Evolutionary conservation across 2,113 vertebrate genomes (phyloP).

Genomic region (Meriones unguiculatus): DNA sequence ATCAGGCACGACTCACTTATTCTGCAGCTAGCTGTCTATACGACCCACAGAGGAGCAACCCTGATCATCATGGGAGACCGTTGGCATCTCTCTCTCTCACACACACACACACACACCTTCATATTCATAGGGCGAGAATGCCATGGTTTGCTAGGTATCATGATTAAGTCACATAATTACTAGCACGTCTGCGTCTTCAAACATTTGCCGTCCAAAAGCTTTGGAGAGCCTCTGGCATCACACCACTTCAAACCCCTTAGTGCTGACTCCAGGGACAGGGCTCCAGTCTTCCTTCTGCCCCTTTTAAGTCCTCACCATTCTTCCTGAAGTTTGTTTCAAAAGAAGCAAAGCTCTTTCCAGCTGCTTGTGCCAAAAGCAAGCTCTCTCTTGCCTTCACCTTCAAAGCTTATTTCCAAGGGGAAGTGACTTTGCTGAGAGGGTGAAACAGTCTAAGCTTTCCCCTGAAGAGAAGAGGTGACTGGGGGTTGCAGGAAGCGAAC

Average conservation of each 20-base stretch:
- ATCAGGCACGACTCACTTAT: background rate
- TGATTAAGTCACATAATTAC: background rate
- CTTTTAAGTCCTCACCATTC: slow-evolving; percentile 50
- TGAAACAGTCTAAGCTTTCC: background rate
- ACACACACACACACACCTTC: background rate
- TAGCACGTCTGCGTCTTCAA: background rate
- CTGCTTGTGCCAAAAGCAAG: slow-evolving; percentile 10
- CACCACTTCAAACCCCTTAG: background rate
- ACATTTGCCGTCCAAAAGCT: slow-evolving; percentile 25
- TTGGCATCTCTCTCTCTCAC: background rate
- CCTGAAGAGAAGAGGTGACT: background rate
- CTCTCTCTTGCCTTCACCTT: slow-evolving; percentile 10
- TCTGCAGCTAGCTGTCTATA: accelerated
- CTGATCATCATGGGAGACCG: background rate
- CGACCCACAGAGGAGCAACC: background rate
- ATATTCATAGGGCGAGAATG: background rate
- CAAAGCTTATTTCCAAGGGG: slow-evolving; percentile 56
- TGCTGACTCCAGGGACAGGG: background rate
- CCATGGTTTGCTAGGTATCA: background rate
- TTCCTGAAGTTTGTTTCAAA: slow-evolving; percentile 46
- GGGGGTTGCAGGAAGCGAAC: background rate
- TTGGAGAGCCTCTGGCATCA: background rate
- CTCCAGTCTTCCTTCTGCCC: background rate
- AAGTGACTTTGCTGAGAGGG: slow-evolving; percentile 12
- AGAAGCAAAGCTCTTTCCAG: background rate